Percentiles rank a stretch among this genome's conserved stretches.
phyloP scores from a whole-genome alignment of 2,797 vertebrate genomes.

The Gobio occitaniae region DNA sequence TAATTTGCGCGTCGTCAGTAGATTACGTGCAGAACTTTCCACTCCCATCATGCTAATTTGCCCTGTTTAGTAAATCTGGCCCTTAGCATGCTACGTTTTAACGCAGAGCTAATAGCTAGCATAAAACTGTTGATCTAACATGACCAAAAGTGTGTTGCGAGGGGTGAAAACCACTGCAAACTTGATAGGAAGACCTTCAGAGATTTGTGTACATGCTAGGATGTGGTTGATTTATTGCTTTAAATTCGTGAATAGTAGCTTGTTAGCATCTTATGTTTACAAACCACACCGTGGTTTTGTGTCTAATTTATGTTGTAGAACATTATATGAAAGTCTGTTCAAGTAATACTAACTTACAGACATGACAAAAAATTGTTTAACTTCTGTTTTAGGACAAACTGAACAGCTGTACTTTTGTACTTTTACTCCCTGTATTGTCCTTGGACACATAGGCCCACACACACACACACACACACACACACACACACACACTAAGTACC shows the following conservation, averaged over 20 bases:
- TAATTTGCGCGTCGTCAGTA: too few species aligned
- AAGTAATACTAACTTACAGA: constrained; percentile 3
- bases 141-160: neutral
- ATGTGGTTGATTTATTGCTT: neutral
- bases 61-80: too few species aligned
- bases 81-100: neutral
- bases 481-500: neutral
- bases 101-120: neutral
- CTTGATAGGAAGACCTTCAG: neutral
- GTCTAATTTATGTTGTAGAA: neutral
- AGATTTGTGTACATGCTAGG: neutral
- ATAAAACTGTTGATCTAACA: neutral
- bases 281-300: neutral
- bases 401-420: neutral
- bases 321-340: neutral
- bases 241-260: neutral
- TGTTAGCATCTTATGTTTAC: neutral
- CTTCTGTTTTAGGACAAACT: neutral
- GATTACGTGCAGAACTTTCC: too few species aligned
- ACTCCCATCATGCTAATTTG: too few species aligned
- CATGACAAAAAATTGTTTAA: neutral
- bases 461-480: neutral
- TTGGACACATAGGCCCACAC: neutral
- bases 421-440: neutral
- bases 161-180: neutral